Percentiles rank a stretch among this genome's conserved stretches.
phyloP scores from a whole-genome alignment of 1,140 invertebrate genomes.

The Penaeus indicus region DNA sequence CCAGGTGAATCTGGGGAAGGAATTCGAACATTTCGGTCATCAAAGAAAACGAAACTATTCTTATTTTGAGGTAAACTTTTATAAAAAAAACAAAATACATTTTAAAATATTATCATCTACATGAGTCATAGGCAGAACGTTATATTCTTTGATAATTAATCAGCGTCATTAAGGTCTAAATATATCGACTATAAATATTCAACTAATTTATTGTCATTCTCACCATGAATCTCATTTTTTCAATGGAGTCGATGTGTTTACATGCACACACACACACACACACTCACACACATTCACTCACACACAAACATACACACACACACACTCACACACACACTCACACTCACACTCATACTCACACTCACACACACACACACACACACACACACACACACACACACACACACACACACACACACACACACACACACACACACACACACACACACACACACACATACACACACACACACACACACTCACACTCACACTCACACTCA shows the following conservation, averaged over 20 bases:
- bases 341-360: not conserved
- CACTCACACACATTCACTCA: not conserved
- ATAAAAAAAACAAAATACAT: no score
- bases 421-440: not conserved
- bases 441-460: not conserved
- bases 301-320: not conserved
- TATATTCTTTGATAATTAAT: no score
- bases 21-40: no score
- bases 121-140: no score
- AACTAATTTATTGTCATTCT: not conserved
- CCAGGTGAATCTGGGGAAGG: no score
- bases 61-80: no score
- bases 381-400: no score
- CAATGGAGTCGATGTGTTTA: not conserved
- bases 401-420: not conserved
- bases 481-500: no score
- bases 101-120: no score
- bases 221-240: not conserved
- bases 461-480: constrained; percentile 4
- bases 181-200: not conserved
- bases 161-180: not conserved
- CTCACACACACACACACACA: constrained; percentile 12
- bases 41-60: no score
- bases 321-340: not conserved
- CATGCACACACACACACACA: not conserved